phyloP scores from a whole-genome alignment of 1,140 invertebrate genomes.

The Gyrodactylus bullatarudis region DNA sequence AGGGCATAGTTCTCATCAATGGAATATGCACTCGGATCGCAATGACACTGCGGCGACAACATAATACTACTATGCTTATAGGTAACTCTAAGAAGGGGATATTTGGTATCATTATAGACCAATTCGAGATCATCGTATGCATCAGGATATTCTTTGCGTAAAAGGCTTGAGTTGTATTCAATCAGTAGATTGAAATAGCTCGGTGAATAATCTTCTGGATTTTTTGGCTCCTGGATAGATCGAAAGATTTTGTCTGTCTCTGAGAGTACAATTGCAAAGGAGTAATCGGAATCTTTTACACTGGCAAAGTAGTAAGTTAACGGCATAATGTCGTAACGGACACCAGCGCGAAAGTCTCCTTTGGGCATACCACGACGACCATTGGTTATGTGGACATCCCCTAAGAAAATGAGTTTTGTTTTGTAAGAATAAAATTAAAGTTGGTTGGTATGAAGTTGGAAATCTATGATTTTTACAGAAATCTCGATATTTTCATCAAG shows the following conservation, averaged over 20 bases:
- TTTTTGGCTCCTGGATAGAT: conserved; percentile 16
- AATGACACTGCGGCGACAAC: conserved; percentile 18
- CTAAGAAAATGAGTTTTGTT: no score
- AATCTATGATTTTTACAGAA: no score
- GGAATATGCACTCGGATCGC: conserved; percentile 20
- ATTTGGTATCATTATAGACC: conserved; percentile 15
- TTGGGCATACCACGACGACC: conserved; percentile 7
- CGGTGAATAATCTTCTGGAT: conserved; percentile 11
- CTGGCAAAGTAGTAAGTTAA: conserved; percentile 19
- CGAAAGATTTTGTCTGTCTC: conserved; percentile 21
- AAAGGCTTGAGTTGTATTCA: conserved; percentile 15
- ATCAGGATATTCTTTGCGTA: conserved; percentile 13
- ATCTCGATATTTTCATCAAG: no score
- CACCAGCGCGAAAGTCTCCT: conserved; percentile 10
- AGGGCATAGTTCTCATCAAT: conserved; percentile 19
- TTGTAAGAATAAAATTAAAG: no score
- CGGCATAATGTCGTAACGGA: conserved; percentile 9
- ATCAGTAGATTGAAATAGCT: conserved; percentile 21
- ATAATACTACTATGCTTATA: conserved; percentile 20
- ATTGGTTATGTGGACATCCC: conserved; percentile 2
- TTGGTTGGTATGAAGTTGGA: no score
- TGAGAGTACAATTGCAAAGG: conserved; percentile 20
- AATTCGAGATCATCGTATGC: conserved; percentile 16
- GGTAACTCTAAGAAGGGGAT: conserved; percentile 13
- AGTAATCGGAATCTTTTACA: conserved; percentile 18